Evolutionary conservation across 1,140 invertebrate genomes (phyloP), one percentile per base, ranked within the genome.

Genomic region (Tachypleus tridentatus): DNA sequence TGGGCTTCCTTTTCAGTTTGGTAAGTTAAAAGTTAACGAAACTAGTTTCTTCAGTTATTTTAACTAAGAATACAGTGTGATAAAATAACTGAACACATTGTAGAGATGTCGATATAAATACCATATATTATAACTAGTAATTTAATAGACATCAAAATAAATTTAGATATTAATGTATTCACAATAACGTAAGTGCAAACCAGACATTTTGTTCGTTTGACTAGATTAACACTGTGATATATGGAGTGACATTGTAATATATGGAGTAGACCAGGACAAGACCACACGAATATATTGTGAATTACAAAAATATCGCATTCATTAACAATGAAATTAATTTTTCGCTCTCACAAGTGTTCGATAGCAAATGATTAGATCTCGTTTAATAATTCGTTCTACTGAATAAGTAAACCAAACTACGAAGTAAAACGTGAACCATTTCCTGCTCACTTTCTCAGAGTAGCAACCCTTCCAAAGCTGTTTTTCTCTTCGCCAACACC

Each of bases 401-500:
- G 29, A 53, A 49, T 4, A 7, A 10, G 11, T 57, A 53, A 4
- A n/a, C 4, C 11, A 57, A 49, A 48, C 7, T 29, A 9, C 11
- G 51, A 5, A 29, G 66, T 54, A 9, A 11, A 56, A 56, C 65
- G 61, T 51, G 56, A 8, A 60, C 61, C 68, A 63, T 11, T 9
- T 51, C 69, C 64, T 29, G n/a, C 59, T 61, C 58, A 62, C 70
- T 70, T 61, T 81, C 29, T 29, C 76, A 97, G 93, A 86, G 83
- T 49, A 87, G 93, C 75, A 92, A 92, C 59, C 93, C 95, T 47
- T 91, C 93, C 1, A 98, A 98, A 80, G 85, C 89, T 29, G 88
- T 97, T 72, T 98, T 97, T 78, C 76, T 97, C 57, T 79, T 93
- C 47, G 93, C 93, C 10, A 98, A 97, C 79, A 76, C 97, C 51